Conservation (phyloP, 2,888 invertebrate species). For the Idaea biselata region DNA sequence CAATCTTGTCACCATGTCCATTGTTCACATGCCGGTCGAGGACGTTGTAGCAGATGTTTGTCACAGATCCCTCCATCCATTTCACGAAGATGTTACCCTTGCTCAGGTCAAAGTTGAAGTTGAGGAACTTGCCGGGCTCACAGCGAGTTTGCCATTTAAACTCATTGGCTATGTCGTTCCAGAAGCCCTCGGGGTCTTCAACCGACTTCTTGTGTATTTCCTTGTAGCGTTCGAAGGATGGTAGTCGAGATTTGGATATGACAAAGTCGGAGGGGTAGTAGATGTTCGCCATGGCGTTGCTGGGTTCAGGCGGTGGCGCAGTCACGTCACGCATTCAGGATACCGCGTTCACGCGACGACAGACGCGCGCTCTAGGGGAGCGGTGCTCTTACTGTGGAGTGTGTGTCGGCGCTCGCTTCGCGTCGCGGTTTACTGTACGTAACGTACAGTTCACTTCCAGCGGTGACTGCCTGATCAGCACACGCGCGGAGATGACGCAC, state of each 20-base stretch:
- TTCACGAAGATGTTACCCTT: slow-evolving; percentile 95
- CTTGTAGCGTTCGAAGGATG: slow-evolving; percentile 85
- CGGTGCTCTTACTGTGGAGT: slow-evolving; percentile 20
- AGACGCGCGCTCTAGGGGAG: slow-evolving; percentile 31
- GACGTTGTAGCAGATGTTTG: slow-evolving; percentile 97
- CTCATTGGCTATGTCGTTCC: slow-evolving; percentile 95
- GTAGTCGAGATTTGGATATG: slow-evolving; percentile 82
- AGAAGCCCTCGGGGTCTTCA: slow-evolving; percentile 93
- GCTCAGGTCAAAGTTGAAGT: slow-evolving; percentile 94
- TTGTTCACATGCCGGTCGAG: slow-evolving; percentile 94
- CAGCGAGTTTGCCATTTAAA: slow-evolving; percentile 95
- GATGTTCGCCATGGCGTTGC: slow-evolving; percentile 84
- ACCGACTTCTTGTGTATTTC: slow-evolving; percentile 92
- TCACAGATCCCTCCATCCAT: slow-evolving; percentile 97
- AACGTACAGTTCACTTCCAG: slow-evolving; percentile 6
- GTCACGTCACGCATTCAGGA: slow-evolving; percentile 22
- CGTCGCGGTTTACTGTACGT: slow-evolving; percentile 21
- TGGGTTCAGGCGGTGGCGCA: slow-evolving; percentile 31
- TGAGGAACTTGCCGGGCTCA: slow-evolving; percentile 87
- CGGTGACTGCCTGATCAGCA: background rate
- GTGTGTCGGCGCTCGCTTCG: slow-evolving; percentile 15
- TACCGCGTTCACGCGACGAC: slow-evolving; percentile 26
- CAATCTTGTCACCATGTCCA: slow-evolving; percentile 93
- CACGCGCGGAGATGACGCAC: slow-evolving; percentile 47
- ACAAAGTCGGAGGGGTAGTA: slow-evolving; percentile 83